Evolutionary conservation across 2,888 invertebrate species (phyloP).

Genomic region (Lochmaea crataegi): DNA sequence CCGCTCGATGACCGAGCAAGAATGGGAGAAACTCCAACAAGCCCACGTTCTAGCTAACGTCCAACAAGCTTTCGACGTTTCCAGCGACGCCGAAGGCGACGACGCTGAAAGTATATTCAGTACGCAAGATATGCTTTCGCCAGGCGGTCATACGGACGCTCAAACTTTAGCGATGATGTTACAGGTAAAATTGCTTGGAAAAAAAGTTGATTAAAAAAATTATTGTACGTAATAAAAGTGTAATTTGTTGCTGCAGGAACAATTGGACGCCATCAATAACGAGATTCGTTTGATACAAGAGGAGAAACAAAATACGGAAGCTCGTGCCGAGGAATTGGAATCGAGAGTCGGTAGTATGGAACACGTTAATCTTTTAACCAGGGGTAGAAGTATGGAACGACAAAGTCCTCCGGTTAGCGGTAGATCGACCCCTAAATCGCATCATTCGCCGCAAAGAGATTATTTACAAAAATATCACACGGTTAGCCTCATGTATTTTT

Average conservation of each 20-base stretch:
- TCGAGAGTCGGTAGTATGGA: slow-evolving; percentile 96
- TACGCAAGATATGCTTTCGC: slow-evolving; percentile 78
- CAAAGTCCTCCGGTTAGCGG: slow-evolving; percentile 90
- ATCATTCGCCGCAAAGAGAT: slow-evolving; percentile 84
- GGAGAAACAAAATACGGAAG: slow-evolving; percentile 87
- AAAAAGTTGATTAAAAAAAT: neutral
- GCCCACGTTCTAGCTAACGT: slow-evolving; percentile 78
- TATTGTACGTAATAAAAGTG: neutral
- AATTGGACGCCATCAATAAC: slow-evolving; percentile 99
- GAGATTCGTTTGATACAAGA: slow-evolving; percentile 85
- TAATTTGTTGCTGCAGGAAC: slow-evolving; percentile 70
- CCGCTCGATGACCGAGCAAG: slow-evolving; percentile 72
- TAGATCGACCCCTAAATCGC: slow-evolving; percentile 85
- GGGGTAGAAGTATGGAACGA: slow-evolving; percentile 76
- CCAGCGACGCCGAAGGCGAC: slow-evolving; percentile 83
- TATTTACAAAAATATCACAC: slow-evolving; percentile 96
- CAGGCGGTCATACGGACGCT: slow-evolving; percentile 82
- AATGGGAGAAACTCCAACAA: slow-evolving; percentile 97
- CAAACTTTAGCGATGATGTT: slow-evolving; percentile 98
- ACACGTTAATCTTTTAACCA: slow-evolving; percentile 87
- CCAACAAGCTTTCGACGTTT: slow-evolving; percentile 92
- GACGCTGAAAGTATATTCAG: slow-evolving; percentile 84
- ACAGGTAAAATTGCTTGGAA: slow-evolving; percentile 68
- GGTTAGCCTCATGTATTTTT: slow-evolving; percentile 72
- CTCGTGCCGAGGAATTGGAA: slow-evolving; percentile 96